phyloP scores from a whole-genome alignment of 2,113 vertebrate species.

The Calypte anna region DNA sequence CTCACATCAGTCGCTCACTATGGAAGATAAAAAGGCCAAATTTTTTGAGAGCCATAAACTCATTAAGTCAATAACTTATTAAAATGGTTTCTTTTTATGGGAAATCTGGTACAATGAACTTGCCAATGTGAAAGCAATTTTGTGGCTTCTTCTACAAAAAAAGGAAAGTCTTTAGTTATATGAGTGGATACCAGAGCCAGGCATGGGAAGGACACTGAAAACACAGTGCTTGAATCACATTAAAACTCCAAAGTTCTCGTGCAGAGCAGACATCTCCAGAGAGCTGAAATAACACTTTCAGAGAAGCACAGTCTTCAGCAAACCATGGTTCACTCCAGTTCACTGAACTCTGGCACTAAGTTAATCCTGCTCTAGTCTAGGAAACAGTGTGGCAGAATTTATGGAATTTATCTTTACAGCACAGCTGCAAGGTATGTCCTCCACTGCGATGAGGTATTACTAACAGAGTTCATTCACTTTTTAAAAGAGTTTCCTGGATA shows the following conservation, averaged over 20 bases:
- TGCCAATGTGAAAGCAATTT: not conserved
- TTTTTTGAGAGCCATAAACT: not conserved
- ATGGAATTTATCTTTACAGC: not conserved
- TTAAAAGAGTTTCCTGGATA: not conserved
- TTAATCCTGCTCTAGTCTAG: not conserved
- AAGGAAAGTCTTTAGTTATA: not conserved
- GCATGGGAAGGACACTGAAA: not conserved
- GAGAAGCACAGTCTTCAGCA: not conserved
- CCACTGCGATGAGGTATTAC: not conserved
- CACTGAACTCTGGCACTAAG: not conserved
- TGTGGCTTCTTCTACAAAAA: not conserved
- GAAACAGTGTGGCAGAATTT: not conserved
- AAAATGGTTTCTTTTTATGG: not conserved
- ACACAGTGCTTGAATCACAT: not conserved
- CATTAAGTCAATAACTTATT: not conserved
- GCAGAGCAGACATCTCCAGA: not conserved
- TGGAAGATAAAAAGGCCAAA: not conserved
- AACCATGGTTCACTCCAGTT: not conserved
- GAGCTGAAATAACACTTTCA: not conserved
- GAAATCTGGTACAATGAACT: not conserved
- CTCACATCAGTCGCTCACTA: not conserved
- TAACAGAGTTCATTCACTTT: not conserved
- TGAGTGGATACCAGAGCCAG: accelerated
- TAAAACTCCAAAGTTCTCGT: not conserved
- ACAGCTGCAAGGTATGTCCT: not conserved